Base-by-base conservation (phyloP, 2,113 vertebrate species). In the Vidua macroura region DNA sequence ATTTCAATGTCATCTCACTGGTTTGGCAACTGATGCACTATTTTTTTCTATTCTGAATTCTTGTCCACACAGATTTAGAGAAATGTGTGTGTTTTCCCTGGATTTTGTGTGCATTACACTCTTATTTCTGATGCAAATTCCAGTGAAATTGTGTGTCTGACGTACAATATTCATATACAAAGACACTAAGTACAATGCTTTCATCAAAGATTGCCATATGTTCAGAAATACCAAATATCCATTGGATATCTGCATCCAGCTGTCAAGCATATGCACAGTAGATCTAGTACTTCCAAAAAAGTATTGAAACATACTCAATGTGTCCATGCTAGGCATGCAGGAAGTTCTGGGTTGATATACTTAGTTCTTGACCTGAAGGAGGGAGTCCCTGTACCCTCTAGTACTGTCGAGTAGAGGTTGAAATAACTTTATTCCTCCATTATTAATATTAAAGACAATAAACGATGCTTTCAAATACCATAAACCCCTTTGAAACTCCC, bases 141-240 rank as follows among this genome's bases (percentile, higher is more conserved):
- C 74, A 73, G 10, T 79, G 46, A 66, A 83, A 88, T 80, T 39
- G 25, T 88, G 58, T 87, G 82, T 93, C 66, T 93, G 62, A 78
- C 76, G 33, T 49, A 30, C 67, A 83, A 15, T 68, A 83, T 80
- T 83, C 17, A 20, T 73, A 85, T 91, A 70, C 58, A 62, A 85
- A 87, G 44, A 43, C 53, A 78, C 5, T 44, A 58, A 90, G 25
- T 76, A 53, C 41, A 63, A 27, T 43, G 25, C 63, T 83, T 90
- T 92, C 46, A 90, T 94, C 55, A 58, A 73, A 93, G 63, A 73
- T 68, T 68, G 28, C 41, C 70, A 43, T 91, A 68, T 93, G 70
- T 76, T 90, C 49, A 93, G 87, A 90, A 94, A 94, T 93, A 18
- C 46, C 41, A 64, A n/a, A 83, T 85, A 46, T 91, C 41, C 9